A percentile compares a stretch with the other conserved stretches of the same genome.
Evolutionary conservation across 2,888 invertebrate species (phyloP).

Genomic region (Andrena trimmerana): DNA sequence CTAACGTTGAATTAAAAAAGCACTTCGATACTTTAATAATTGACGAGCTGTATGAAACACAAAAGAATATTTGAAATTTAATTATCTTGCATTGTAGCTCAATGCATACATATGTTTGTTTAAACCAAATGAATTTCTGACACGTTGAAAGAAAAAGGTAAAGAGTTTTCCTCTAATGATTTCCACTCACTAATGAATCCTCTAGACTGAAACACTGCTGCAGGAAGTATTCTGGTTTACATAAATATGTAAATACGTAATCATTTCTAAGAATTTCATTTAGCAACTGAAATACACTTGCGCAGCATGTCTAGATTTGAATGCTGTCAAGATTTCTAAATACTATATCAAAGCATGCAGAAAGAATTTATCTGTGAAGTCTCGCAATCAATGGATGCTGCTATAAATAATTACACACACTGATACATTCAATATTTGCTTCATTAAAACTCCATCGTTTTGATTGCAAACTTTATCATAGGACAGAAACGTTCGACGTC

Average conservation of each 20-base stretch:
- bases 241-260: not conserved
- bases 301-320: not conserved
- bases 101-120: not conserved
- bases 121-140: not conserved
- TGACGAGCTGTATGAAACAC: too few species aligned
- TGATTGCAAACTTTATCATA: not conserved
- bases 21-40: too few species aligned
- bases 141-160: too few species aligned
- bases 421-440: slow-evolving; percentile 2
- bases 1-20: not conserved
- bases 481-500: not conserved
- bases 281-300: not conserved
- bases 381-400: not conserved
- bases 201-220: too few species aligned
- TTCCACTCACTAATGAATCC: too few species aligned
- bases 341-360: not conserved
- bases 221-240: too few species aligned
- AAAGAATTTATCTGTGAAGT: not conserved
- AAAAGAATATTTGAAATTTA: too few species aligned
- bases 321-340: not conserved
- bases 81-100: too few species aligned
- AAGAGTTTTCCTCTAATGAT: too few species aligned
- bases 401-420: slow-evolving; percentile 4
- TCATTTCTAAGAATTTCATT: not conserved
- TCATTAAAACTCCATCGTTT: slow-evolving; percentile 18